Conservation (phyloP, 2,797 vertebrate species). For the Microcaecilia unicolor region DNA sequence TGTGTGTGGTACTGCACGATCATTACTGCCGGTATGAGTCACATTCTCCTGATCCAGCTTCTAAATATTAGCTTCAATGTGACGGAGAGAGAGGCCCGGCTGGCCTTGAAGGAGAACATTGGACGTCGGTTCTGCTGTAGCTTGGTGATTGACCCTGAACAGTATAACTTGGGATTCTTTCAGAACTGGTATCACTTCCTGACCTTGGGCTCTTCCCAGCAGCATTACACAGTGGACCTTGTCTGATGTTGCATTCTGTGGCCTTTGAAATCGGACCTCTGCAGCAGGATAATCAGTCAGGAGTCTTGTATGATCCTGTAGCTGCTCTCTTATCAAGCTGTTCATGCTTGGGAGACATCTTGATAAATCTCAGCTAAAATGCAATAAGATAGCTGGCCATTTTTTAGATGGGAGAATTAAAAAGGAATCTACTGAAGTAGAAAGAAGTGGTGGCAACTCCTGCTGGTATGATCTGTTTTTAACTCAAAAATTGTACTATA, state of each 20-base stretch:
- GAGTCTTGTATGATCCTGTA: too few species aligned
- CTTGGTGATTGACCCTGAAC: conserved; percentile 72
- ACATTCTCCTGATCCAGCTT: conserved; percentile 81
- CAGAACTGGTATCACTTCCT: conserved; percentile 86
- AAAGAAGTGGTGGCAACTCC: too few species aligned
- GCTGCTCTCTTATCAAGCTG: too few species aligned
- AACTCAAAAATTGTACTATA: too few species aligned
- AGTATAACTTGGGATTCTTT: conserved; percentile 71
- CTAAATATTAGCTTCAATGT: conserved; percentile 91
- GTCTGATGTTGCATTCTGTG: conserved; percentile 39
- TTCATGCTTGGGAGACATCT: too few species aligned
- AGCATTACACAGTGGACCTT: conserved; percentile 41
- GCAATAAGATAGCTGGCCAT: too few species aligned
- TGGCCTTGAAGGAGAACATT: conserved; percentile 70
- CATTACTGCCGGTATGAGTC: conserved; percentile 77
- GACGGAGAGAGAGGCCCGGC: conserved; percentile 82
- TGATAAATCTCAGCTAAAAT: too few species aligned
- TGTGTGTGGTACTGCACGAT: conserved; percentile 91
- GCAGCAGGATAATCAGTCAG: too few species aligned
- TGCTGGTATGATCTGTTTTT: too few species aligned
- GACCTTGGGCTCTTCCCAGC: conserved; percentile 46
- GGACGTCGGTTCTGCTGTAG: conserved; percentile 69
- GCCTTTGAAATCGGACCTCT: too few species aligned
- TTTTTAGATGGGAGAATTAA: too few species aligned
- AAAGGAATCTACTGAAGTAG: too few species aligned